These are phyloP conservation scores for Troilus luridus DNA, from an alignment of 2,888 invertebrate genomes.

Conservation along the genomic window DNA sequence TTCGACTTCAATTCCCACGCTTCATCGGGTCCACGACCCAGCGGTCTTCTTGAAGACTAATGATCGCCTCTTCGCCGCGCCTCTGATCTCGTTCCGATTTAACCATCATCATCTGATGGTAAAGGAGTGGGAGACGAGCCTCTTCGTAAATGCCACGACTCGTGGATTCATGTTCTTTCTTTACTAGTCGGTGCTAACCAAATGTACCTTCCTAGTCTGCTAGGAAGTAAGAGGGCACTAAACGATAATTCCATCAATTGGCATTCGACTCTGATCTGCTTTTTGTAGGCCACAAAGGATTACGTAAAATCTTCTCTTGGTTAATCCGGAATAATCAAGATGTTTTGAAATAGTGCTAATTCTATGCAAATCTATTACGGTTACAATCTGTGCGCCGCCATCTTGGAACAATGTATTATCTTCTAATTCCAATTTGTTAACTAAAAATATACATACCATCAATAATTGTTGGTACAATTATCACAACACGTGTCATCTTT, in stretches of 20 bases:
- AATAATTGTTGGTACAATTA: no score
- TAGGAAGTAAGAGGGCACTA: no score
- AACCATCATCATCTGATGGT: not conserved
- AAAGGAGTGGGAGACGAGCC: not conserved
- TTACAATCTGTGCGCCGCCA: no score
- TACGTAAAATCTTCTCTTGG: not conserved
- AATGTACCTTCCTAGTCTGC: no score
- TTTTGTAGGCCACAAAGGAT: not conserved
- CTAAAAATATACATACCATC: no score
- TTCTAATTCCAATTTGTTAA: no score
- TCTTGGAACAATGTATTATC: no score
- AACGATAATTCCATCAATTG: not conserved
- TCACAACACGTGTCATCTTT: no score
- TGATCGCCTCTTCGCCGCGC: not conserved
- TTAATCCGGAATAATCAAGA: not conserved
- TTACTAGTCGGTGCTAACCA: no score
- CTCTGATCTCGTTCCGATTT: not conserved
- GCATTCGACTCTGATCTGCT: not conserved
- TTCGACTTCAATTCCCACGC: slow-evolving; percentile 36
- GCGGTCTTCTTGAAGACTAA: not conserved
- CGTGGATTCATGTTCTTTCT: not conserved
- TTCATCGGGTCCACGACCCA: not conserved
- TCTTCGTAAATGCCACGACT: not conserved
- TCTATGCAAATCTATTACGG: not conserved
- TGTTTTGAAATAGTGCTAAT: not conserved